These are phyloP conservation scores for Camponotus floridanus DNA, from an alignment of 1,140 invertebrate genomes.

Conservation along the genomic window DNA sequence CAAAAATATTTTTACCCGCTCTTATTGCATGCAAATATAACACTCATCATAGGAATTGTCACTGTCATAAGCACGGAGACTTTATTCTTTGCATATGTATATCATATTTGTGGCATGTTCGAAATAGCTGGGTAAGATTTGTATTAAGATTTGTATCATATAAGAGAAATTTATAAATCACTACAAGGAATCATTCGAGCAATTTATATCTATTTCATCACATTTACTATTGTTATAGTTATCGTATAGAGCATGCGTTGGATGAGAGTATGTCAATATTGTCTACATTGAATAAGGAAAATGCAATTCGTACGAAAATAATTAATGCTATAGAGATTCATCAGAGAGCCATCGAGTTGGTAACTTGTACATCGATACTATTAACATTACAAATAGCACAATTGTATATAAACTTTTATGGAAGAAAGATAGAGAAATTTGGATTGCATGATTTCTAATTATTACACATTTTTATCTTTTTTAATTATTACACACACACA, in stretches of 20 bases:
- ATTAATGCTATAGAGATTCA: conserved; percentile 29
- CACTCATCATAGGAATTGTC: not conserved
- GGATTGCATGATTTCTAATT: not conserved
- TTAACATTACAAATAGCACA: not conserved
- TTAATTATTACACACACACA: no score
- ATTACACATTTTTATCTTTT: not conserved
- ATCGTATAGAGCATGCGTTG: conserved; percentile 26
- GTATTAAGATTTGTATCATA: not conserved
- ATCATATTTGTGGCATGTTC: conserved; percentile 66
- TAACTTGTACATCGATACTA: conserved; percentile 9
- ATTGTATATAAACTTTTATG: not conserved
- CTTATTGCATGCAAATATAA: conserved; percentile 16
- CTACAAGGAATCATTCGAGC: not conserved
- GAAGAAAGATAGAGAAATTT: no score
- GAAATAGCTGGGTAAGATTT: conserved; percentile 62
- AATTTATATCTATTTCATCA: not conserved
- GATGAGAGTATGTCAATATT: conserved; percentile 1
- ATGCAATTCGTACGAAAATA: conserved; percentile 7
- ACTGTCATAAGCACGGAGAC: conserved; percentile 46
- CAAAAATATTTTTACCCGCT: conserved; percentile 62
- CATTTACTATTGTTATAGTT: conserved; percentile 10
- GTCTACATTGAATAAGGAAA: conserved; percentile 7
- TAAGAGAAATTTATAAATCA: no score
- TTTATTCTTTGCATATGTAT: conserved; percentile 48
- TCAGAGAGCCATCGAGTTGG: conserved; percentile 24